Conservation (phyloP, 2,113 vertebrate species). For the Misgurnus mizolepis region DNA sequence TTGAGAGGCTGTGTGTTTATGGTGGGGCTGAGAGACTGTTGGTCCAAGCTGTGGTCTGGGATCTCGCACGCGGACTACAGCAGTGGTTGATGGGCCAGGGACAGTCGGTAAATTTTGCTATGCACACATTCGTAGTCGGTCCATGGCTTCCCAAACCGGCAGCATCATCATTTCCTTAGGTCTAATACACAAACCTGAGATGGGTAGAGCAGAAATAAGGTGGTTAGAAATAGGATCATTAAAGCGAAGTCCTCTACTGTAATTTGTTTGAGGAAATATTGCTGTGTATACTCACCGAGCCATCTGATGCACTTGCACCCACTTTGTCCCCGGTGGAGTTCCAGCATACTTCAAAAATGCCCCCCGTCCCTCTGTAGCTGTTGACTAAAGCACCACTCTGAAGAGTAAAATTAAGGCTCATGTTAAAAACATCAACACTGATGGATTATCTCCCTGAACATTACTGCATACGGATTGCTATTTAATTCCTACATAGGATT, state of each 20-base stretch:
- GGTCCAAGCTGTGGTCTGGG: constrained; percentile 84
- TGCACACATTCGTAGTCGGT: constrained; percentile 99
- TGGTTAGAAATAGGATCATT: no score
- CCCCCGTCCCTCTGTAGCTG: constrained; percentile 98
- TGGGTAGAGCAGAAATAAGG: constrained; percentile 26
- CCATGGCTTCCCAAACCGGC: constrained; percentile 87
- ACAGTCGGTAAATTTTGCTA: constrained; percentile 99
- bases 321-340: constrained; percentile 98
- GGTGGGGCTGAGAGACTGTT: constrained; percentile 76
- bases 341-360: constrained; percentile 99
- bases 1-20: constrained; percentile 18
- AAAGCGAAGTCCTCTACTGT: no score
- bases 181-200: constrained; percentile 98
- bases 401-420: constrained; percentile 45
- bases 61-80: constrained; percentile 83
- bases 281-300: constrained; percentile 86
- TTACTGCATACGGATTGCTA: no score
- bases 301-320: constrained; percentile 97
- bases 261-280: no score
- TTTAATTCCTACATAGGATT: no score
- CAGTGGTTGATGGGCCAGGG: constrained; percentile 89
- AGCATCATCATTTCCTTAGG: constrained; percentile 96
- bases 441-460: neutral
- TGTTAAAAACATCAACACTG: neutral
- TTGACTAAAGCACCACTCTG: constrained; percentile 97